A percentile compares a stretch with the other conserved stretches of the same genome.
Conservation (phyloP, 2,113 vertebrate genomes). For the Sebastes schlegelii region DNA sequence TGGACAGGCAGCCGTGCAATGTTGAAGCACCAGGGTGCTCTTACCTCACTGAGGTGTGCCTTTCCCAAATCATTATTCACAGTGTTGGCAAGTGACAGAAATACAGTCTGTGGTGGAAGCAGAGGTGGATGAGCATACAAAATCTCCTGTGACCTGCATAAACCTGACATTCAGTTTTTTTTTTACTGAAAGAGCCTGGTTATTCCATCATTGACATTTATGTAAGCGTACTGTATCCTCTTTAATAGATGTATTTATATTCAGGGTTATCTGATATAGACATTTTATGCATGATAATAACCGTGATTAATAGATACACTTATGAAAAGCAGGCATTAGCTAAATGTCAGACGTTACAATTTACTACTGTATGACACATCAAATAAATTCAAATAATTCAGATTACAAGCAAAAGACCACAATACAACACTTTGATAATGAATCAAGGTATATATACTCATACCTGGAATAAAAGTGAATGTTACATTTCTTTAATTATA, state of each 20-base stretch:
- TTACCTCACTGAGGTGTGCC: conserved; percentile 28
- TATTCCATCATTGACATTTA: not conserved
- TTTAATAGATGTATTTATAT: not conserved
- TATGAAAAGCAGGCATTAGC: too few relatives aligned
- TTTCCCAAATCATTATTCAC: conserved; percentile 40
- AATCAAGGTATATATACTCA: not conserved
- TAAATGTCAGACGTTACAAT: not conserved
- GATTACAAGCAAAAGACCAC: not conserved
- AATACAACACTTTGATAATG: not conserved
- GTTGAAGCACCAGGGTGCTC: conserved; percentile 27
- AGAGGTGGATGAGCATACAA: conserved; percentile 14
- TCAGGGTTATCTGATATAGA: not conserved
- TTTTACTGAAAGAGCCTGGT: conserved; percentile 1
- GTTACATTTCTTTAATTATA: too few relatives aligned
- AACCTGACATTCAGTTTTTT: conserved; percentile 13
- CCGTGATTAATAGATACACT: not conserved
- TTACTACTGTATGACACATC: not conserved
- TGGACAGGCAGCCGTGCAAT: conserved; percentile 24
- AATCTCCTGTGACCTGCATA: not conserved
- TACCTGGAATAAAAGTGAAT: too few relatives aligned
- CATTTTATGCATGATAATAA: not conserved
- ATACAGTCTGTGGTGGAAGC: conserved; percentile 8
- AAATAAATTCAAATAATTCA: not conserved
- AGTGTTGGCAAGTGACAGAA: conserved; percentile 25
- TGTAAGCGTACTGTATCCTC: not conserved